Base-by-base conservation (phyloP, 2,113 vertebrate genomes). In the Chamaetylas fuelleborni region DNA sequence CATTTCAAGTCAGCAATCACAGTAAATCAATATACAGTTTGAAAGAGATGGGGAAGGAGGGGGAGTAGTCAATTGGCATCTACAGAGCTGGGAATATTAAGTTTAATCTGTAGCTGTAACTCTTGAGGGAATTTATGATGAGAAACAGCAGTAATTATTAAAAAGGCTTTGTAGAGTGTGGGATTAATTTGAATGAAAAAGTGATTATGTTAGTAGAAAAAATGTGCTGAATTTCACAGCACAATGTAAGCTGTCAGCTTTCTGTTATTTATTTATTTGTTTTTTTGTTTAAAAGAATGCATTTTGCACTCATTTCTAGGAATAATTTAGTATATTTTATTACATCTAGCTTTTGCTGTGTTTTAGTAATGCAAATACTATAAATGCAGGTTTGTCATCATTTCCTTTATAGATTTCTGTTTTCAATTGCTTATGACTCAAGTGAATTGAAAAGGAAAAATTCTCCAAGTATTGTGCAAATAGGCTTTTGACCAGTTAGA, bases 101-200 rank as follows among this genome's bases (percentile, higher is more conserved):
- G 5, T 92, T 81, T 87, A 81, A 77, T 85, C 81, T 89, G 65
- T 42, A 86, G 58, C 36, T 80, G 14, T 94, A 91, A 60, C 48
- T 86, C 77, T 70, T 58, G 20, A 50, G 64, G 54, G 80, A 83
- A 73, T 76, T 85, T 71, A 80, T 61, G 14, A 84, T 76, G 31
- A 93, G 61, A 83, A 95, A 69, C 15, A 90, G 51, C 50, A 93
- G 79, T 54, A 94, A 95, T 94, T 96, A 93, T 93, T 95, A 76
- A 94, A 94, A 94, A 91, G 54, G 31, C 14, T 81, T 89, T 89
- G 36, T 65, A 88, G 60, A 64, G 25, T 29, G 24, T 72, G 12
- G 45, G 57, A 58, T 81, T 94, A 82, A 51, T 90, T 74, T 60
- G 58, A 93, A 92, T 81, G 47, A 86, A 88, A 92, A 96, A 95